These are phyloP conservation scores for Hestina assimilis DNA, from an alignment of 1,140 invertebrate species.

Conservation along the genomic window DNA sequence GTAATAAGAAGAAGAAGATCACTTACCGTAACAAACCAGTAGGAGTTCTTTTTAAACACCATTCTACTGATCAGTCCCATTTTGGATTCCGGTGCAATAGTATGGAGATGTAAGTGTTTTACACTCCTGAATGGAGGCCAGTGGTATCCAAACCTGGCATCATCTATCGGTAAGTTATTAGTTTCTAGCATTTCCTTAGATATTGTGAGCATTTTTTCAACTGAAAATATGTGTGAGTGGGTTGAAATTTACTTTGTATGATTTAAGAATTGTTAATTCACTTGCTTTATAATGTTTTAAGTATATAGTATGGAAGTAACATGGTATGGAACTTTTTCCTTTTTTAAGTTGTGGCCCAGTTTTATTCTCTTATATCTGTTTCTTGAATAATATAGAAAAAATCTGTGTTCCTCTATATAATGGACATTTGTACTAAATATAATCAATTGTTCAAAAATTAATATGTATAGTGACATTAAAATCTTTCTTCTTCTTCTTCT, in stretches of 20 bases:
- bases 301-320: background rate
- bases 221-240: slow-evolving; percentile 32
- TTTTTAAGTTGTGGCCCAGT: too few species aligned
- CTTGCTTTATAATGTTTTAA: too few species aligned
- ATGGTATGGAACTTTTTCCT: background rate
- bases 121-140: slow-evolving; percentile 94
- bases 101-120: slow-evolving; percentile 91
- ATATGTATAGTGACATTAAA: too few species aligned
- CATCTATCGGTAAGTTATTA: slow-evolving; percentile 75
- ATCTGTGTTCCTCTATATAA: too few species aligned
- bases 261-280: too few species aligned
- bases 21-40: slow-evolving; percentile 93
- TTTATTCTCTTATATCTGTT: too few species aligned
- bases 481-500: too few species aligned
- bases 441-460: too few species aligned
- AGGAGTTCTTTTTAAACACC: slow-evolving; percentile 86
- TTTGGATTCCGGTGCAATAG: slow-evolving; percentile 87
- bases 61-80: slow-evolving; percentile 84
- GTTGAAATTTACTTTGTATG: too few species aligned
- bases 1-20: background rate
- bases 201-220: slow-evolving; percentile 65
- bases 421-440: too few species aligned
- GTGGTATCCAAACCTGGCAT: slow-evolving; percentile 90
- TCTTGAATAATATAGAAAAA: too few species aligned
- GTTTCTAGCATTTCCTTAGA: slow-evolving; percentile 82